These are phyloP conservation scores for Rachycentron canadum DNA, from an alignment of 2,797 vertebrate species.

Conservation along the genomic window DNA sequence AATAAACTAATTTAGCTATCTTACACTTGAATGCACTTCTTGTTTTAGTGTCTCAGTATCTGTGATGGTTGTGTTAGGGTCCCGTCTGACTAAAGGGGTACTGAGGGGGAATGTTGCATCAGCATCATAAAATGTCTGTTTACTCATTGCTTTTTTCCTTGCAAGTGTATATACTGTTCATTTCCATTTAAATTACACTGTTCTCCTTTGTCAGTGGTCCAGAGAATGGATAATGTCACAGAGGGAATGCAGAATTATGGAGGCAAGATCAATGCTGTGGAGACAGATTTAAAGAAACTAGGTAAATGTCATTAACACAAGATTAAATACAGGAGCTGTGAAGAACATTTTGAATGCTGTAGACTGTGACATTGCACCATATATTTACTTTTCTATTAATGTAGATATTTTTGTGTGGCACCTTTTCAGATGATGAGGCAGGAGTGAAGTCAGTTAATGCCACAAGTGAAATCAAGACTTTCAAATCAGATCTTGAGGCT, in stretches of 20 bases:
- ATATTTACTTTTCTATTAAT: not conserved
- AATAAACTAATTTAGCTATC: too few relatives aligned
- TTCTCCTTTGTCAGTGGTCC: conserved; percentile 88
- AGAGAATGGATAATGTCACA: conserved; percentile 96
- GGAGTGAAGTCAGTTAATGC: conserved; percentile 92
- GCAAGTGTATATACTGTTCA: not conserved
- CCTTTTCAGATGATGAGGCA: conserved; percentile 88
- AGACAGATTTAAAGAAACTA: conserved; percentile 93
- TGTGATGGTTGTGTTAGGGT: not conserved
- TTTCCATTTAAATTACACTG: not conserved
- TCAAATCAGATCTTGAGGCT: conserved; percentile 90
- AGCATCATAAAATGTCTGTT: conserved; percentile 6
- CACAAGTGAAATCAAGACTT: conserved; percentile 91
- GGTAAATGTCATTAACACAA: conserved; percentile 81
- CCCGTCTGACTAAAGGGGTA: not conserved
- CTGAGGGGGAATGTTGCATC: not conserved
- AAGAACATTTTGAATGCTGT: not conserved
- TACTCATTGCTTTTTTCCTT: not conserved
- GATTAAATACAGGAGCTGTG: not conserved
- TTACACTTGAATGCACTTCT: conserved; percentile 54
- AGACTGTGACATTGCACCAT: not conserved
- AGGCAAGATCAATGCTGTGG: conserved; percentile 92
- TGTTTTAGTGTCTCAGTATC: conserved; percentile 25
- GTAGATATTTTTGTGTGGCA: conserved; percentile 1
- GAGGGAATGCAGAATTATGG: conserved; percentile 94